These are phyloP conservation scores for Atta texana DNA, from an alignment of 1,140 invertebrate genomes.

Conservation along the genomic window DNA sequence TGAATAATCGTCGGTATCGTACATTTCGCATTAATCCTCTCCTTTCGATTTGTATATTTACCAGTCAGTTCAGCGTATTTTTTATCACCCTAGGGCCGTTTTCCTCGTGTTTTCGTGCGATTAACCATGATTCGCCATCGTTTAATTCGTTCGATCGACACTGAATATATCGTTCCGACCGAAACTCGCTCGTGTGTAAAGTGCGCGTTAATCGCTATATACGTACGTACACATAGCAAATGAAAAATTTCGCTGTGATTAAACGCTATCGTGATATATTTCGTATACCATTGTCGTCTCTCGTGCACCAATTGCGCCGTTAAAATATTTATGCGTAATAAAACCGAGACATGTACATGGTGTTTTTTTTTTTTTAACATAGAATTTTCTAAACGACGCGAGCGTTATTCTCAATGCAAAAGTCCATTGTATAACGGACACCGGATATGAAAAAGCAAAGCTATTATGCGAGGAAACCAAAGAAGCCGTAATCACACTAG, in stretches of 20 bases:
- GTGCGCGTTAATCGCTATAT: conserved; percentile 57
- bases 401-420: background rate
- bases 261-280: conserved; percentile 34
- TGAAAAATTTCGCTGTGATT: conserved; percentile 62
- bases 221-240: conserved; percentile 7
- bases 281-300: conserved; percentile 24
- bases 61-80: conserved; percentile 36
- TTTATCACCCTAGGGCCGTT: conserved; percentile 41
- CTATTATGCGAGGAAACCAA: background rate
- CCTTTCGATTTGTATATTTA: conserved; percentile 26
- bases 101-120: conserved; percentile 61
- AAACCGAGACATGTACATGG: background rate
- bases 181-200: conserved; percentile 49
- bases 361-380: conserved; percentile 1
- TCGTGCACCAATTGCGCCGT: conserved; percentile 29
- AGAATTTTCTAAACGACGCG: background rate
- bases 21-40: conserved; percentile 13
- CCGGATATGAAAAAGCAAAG: background rate
- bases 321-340: conserved; percentile 31
- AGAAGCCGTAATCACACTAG: too few species aligned
- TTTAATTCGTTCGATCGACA: conserved; percentile 61
- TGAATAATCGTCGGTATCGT: conserved; percentile 2
- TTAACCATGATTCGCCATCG: conserved; percentile 64
- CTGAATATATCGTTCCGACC: conserved; percentile 37
- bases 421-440: background rate